A percentile compares a stretch with the other conserved stretches of the same genome.
Evolutionary conservation across 2,113 vertebrate species (phyloP).

Genomic region (Polypterus bichir): DNA sequence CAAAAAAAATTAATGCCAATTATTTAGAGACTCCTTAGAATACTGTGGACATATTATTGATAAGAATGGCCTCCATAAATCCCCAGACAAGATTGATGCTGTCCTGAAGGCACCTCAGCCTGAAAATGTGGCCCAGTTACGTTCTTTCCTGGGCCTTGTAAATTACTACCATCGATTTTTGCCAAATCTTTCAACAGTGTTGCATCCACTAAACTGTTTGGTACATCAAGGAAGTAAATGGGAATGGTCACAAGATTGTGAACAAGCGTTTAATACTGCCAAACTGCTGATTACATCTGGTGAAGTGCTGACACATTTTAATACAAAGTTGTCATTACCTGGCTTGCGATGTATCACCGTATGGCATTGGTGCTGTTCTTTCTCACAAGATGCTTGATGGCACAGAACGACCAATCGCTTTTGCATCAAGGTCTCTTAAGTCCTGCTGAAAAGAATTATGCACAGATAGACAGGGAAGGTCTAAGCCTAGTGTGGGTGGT

Average conservation of each 20-base stretch:
- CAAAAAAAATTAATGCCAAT: background rate
- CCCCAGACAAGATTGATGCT: background rate
- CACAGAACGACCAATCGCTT: conserved; percentile 27
- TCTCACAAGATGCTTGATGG: background rate
- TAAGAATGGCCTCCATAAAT: background rate
- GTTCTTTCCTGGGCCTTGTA: background rate
- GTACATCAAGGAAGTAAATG: background rate
- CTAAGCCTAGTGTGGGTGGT: too few species aligned
- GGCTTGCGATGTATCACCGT: too few species aligned
- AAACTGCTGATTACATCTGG: conserved; percentile 20
- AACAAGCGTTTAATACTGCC: conserved; percentile 6
- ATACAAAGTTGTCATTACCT: too few species aligned
- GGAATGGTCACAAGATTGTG: background rate
- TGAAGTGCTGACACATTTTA: conserved; percentile 6
- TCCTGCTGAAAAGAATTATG: conserved; percentile 5
- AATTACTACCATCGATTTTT: background rate
- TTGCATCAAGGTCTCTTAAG: conserved; percentile 27
- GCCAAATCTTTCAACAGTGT: background rate
- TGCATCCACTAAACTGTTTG: background rate
- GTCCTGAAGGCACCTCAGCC: background rate
- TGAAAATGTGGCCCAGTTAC: background rate
- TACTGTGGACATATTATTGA: conserved; percentile 1
- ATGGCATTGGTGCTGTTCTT: too few species aligned
- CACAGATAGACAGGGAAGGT: too few species aligned
- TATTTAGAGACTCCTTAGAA: background rate